Evolutionary conservation across 2,888 invertebrate genomes (phyloP).

Genomic region (Galerucella nymphaeae): DNA sequence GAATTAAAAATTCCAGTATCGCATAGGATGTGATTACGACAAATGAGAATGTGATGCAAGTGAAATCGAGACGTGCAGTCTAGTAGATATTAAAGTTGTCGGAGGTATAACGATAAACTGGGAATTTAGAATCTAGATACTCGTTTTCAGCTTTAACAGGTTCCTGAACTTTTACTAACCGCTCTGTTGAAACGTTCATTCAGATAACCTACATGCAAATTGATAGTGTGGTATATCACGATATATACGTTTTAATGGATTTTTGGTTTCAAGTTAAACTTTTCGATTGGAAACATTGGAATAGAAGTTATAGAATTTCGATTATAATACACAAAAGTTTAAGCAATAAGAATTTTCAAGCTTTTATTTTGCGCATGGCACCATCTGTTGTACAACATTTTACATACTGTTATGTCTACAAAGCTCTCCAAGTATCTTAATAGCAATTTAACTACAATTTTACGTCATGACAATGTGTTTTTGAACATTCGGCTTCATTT

Average conservation of each 20-base stretch:
- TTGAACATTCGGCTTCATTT: background rate
- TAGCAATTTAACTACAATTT: background rate
- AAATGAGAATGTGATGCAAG: constrained; percentile 15
- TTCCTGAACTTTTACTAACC: constrained; percentile 24
- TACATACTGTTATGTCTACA: too few species aligned
- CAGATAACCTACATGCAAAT: constrained; percentile 17
- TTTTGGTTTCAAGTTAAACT: background rate
- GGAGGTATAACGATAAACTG: constrained; percentile 23
- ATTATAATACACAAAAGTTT: too few species aligned
- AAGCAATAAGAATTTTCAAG: too few species aligned
- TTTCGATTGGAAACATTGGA: too few species aligned
- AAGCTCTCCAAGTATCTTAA: background rate
- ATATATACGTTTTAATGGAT: background rate
- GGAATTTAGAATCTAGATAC: constrained; percentile 25
- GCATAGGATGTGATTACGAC: constrained; percentile 11
- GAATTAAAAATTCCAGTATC: constrained; percentile 3
- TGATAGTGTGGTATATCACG: constrained; percentile 13
- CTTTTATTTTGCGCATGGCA: too few species aligned
- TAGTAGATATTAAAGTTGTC: constrained; percentile 15
- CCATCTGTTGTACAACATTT: too few species aligned
- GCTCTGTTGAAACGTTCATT: constrained; percentile 15
- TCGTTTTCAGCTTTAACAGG: constrained; percentile 29
- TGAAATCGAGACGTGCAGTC: constrained; percentile 20
- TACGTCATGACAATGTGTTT: background rate
- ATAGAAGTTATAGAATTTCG: too few species aligned